These are phyloP conservation scores for Melinopterus prodromus DNA, from an alignment of 2,888 invertebrate genomes.

Conservation along the genomic window DNA sequence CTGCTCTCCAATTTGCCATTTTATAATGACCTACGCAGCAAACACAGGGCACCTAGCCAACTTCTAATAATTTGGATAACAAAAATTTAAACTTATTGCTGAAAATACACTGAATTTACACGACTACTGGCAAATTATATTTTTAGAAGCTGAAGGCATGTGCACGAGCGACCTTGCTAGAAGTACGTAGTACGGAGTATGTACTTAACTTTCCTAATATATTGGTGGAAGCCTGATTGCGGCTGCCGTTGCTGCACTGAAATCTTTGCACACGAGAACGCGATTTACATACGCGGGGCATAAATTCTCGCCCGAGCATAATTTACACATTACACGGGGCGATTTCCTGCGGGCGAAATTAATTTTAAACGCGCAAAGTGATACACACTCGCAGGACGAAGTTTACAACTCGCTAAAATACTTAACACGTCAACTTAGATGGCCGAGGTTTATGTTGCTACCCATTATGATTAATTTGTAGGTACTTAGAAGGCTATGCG, in stretches of 20 bases:
- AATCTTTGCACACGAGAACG: not conserved
- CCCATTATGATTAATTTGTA: not conserved
- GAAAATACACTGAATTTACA: not conserved
- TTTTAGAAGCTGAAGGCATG: not conserved
- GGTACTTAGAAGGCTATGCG: not conserved
- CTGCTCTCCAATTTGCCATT: not conserved
- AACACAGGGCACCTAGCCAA: not conserved
- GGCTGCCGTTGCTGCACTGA: not conserved
- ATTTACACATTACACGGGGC: slow-evolving; percentile 4
- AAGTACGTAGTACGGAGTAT: not conserved
- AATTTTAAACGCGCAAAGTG: slow-evolving; percentile 4
- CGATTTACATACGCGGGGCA: not conserved
- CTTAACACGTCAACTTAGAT: not conserved
- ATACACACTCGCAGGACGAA: not conserved
- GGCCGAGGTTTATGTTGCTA: not conserved
- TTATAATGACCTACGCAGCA: not conserved
- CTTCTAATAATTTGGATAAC: not conserved
- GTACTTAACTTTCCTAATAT: not conserved
- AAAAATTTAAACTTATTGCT: not conserved
- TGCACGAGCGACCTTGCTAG: not conserved
- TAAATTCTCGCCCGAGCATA: not conserved
- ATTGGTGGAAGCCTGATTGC: slow-evolving; percentile 4
- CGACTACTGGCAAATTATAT: not conserved
- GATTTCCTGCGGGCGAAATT: not conserved
- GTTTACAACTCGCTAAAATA: not conserved